A percentile compares a stretch with the other conserved stretches of the same genome.
Conservation (phyloP, 2,113 vertebrate species). For the Podiceps cristatus region DNA sequence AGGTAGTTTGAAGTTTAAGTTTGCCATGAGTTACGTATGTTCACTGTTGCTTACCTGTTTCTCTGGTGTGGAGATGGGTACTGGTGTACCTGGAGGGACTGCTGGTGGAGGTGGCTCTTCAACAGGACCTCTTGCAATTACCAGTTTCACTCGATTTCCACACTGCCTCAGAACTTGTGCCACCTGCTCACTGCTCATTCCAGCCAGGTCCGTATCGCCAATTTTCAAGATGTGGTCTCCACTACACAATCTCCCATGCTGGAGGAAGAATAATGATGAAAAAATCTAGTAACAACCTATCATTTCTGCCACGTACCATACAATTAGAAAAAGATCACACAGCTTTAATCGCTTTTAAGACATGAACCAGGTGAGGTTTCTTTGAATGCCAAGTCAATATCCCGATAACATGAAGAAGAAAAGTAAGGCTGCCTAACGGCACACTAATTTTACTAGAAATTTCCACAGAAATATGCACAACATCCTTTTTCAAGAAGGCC, state of each 20-base stretch:
- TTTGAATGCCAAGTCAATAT: not conserved
- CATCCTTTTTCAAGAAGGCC: not conserved
- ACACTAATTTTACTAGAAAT: not conserved
- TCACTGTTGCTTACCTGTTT: conserved; percentile 75
- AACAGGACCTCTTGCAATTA: conserved; percentile 87
- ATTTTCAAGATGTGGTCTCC: conserved; percentile 95
- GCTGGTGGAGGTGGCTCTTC: conserved; percentile 77
- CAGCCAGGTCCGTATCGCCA: conserved; percentile 88
- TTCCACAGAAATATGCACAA: not conserved
- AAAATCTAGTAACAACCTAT: not conserved
- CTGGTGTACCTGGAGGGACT: conserved; percentile 73
- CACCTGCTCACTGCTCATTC: conserved; percentile 96
- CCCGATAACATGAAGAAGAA: not conserved
- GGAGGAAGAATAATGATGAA: not conserved
- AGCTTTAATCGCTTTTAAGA: not conserved
- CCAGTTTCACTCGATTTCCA: conserved; percentile 88
- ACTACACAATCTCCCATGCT: conserved; percentile 91
- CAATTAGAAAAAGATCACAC: not conserved
- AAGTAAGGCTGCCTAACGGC: not conserved
- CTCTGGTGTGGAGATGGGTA: conserved; percentile 72
- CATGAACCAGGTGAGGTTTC: not conserved
- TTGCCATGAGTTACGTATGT: not conserved
- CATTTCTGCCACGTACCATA: not conserved
- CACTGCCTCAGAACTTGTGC: conserved; percentile 94
- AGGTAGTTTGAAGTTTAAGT: not conserved